These are phyloP conservation scores for Styela clava DNA, from an alignment of 23 tunicate species.

Conservation along the genomic window DNA sequence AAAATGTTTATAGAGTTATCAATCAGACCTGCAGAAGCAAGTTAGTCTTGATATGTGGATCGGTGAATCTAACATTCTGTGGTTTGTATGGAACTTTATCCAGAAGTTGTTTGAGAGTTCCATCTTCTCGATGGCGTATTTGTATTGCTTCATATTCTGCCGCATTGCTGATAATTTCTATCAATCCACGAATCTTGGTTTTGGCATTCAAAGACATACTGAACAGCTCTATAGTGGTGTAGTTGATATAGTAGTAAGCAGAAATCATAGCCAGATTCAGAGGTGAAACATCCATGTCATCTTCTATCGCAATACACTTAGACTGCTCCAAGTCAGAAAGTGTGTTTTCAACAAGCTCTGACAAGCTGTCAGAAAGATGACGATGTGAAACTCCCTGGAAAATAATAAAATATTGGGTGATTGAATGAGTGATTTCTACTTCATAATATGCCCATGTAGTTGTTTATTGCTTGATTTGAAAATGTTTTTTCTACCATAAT, in stretches of 20 bases:
- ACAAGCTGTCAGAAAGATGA: conserved; percentile 89
- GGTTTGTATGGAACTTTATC: conserved; percentile 97
- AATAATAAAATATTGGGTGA: no score
- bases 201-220: conserved; percentile 96
- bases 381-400: conserved; percentile 87
- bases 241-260: conserved; percentile 91
- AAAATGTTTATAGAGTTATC: no score
- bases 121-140: conserved; percentile 87
- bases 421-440: no score
- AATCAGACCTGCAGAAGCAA: conserved; percentile 44
- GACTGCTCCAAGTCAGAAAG: conserved; percentile 82
- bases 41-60: conserved; percentile 94
- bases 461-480: no score
- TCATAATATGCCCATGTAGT: no score
- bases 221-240: conserved; percentile 97
- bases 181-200: conserved; percentile 91
- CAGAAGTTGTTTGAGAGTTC: conserved; percentile 73
- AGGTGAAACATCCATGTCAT: conserved; percentile 95
- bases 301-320: conserved; percentile 90
- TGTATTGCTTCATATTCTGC: conserved; percentile 90
- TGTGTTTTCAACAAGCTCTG: conserved; percentile 92
- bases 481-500: no score
- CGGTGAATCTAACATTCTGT: conserved; percentile 65
- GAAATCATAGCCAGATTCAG: conserved; percentile 96
- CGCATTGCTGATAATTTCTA: conserved; percentile 95